Evolutionary conservation across 2,113 vertebrate genomes (phyloP), one percentile per base, ranked within the genome.

Genomic region (Sinocyclocheilus anophthalmus): DNA sequence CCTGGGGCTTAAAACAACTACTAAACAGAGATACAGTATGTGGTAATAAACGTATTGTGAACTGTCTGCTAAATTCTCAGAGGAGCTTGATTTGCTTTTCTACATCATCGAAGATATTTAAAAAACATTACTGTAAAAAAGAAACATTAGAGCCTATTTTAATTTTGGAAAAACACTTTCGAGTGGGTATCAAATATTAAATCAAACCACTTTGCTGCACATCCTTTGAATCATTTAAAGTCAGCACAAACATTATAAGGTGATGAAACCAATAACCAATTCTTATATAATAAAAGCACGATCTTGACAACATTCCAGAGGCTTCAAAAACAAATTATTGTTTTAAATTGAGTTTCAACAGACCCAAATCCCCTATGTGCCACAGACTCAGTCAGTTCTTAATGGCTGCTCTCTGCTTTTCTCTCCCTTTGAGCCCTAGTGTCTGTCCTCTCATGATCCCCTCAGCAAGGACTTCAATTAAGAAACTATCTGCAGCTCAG

Each of bases 381-480:
- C n/a, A 5, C 57, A 84, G 70, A 85, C 61, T 78, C 50, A 55
- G 33, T 55, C 42, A 67, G 39, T 79, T 86, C 20, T 20, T 79
- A 45, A 83, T 53, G 37, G 65, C 37, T 70, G 76, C 42, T 78
- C 76, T 57, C 73, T 78, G 24, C 16, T 61, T 67, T 48, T 75
- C 83, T 61, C 65, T 86, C 85, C 63, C 50, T 84, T 65, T 42
- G 63, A 81, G 76, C 67, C 33, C 9, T 37, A 53, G 59, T 45
- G 86, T 88, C 81, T 82, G 61, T 82, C 81, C 22, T 61, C 65
- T 81, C 82, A 76, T 30, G 75, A 81, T 73, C 33, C 63, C 39
- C 77, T 59, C 85, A 84, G 76, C 77, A 82, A 76, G 72, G 55
- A 79, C 20, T 83, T 69, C 70, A 88, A 84, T 88, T 87, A 88